These are phyloP conservation scores for Pheosia tremula DNA, from an alignment of 2,888 invertebrate species.

Conservation along the genomic window DNA sequence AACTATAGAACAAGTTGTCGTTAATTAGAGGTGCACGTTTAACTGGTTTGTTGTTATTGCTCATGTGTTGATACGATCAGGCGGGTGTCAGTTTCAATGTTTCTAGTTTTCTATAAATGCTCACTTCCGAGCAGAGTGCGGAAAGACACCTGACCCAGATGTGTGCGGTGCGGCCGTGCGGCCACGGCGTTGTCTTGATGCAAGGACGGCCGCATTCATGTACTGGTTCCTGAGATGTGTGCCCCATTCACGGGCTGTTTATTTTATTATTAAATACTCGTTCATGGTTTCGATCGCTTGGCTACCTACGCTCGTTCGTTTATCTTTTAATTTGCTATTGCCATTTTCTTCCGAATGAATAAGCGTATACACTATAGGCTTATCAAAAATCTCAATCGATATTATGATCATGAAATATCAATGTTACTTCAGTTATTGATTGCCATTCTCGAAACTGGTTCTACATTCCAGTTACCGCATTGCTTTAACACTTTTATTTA, in stretches of 20 bases:
- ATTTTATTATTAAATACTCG: slow-evolving; percentile 50
- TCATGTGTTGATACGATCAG: slow-evolving; percentile 34
- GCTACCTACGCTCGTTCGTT: not conserved
- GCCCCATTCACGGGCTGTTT: slow-evolving; percentile 43
- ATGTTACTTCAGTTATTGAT: not conserved
- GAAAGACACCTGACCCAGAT: slow-evolving; percentile 60
- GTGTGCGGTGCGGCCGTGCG: slow-evolving; percentile 46
- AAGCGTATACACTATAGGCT: not conserved
- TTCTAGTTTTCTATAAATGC: slow-evolving; percentile 40
- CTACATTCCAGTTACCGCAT: not conserved
- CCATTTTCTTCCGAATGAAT: not conserved
- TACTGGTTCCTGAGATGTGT: slow-evolving; percentile 50
- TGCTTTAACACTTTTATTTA: not conserved
- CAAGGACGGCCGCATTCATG: slow-evolving; percentile 77
- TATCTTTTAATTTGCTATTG: not conserved
- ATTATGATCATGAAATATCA: not conserved
- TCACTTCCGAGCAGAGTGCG: slow-evolving; percentile 53
- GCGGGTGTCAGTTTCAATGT: slow-evolving; percentile 42
- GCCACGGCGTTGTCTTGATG: slow-evolving; percentile 54
- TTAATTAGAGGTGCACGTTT: slow-evolving; percentile 37
- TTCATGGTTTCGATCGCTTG: slow-evolving; percentile 8
- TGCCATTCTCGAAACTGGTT: not conserved
- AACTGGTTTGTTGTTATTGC: slow-evolving; percentile 33
- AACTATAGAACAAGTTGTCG: slow-evolving; percentile 20
- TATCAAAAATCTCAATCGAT: not conserved